phyloP scores from a whole-genome alignment of 2,797 vertebrate genomes.

The Poecilia gillii region DNA sequence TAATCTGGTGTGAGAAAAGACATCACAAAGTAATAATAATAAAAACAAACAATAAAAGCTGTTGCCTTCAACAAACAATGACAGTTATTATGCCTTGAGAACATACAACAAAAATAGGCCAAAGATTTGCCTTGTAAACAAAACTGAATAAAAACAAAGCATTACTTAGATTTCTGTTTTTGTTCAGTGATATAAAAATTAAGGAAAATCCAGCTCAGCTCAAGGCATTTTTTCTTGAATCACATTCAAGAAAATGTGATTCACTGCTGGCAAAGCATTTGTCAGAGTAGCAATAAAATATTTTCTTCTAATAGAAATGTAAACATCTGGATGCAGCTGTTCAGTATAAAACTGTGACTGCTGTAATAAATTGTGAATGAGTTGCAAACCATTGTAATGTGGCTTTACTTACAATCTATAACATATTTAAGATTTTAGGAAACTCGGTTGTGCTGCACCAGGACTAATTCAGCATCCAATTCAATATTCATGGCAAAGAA shows the following conservation, averaged over 20 bases:
- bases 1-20: not conserved
- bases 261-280: not conserved
- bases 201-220: not conserved
- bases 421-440: not conserved
- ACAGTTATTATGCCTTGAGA: conserved; percentile 17
- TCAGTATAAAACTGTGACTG: not conserved
- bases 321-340: not conserved
- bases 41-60: not conserved
- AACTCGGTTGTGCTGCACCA: not conserved
- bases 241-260: too few relatives aligned
- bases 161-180: conserved; percentile 3
- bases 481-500: not conserved
- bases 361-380: not conserved
- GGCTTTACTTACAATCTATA: not conserved
- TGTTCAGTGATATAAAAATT: not conserved
- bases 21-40: not conserved
- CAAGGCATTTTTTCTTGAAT: not conserved
- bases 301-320: not conserved
- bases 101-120: conserved; percentile 26
- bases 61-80: conserved; percentile 15
- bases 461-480: not conserved
- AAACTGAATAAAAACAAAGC: conserved; percentile 14
- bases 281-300: not conserved
- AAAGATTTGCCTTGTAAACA: conserved; percentile 28
- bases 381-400: not conserved